phyloP scores from a whole-genome alignment of 2,888 invertebrate genomes.

The Choreutis nemorana region DNA sequence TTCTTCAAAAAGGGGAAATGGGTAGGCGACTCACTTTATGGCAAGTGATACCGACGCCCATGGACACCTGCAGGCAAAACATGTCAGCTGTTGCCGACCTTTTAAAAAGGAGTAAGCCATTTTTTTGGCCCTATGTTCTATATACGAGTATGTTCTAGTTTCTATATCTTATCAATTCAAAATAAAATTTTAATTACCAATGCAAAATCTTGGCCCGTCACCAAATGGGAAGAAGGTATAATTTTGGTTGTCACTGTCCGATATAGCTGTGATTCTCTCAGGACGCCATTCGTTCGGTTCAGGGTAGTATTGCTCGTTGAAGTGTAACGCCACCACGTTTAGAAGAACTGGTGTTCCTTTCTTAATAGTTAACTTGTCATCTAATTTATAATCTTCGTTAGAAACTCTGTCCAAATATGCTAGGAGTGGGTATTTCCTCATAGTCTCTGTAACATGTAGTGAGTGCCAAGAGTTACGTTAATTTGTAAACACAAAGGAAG shows the following conservation, averaged over 20 bases:
- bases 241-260: slow-evolving; percentile 30
- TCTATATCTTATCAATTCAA: too few species aligned
- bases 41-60: too few species aligned
- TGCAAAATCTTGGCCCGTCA: slow-evolving; percentile 39
- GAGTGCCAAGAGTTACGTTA: too few species aligned
- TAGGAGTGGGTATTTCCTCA: slow-evolving; percentile 34
- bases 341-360: slow-evolving; percentile 33
- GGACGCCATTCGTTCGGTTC: slow-evolving; percentile 37
- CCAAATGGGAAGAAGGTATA: slow-evolving; percentile 41
- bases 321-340: slow-evolving; percentile 34
- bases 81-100: too few species aligned
- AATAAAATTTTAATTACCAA: slow-evolving; percentile 15
- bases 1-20: too few species aligned
- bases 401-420: slow-evolving; percentile 34
- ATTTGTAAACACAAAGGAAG: too few species aligned
- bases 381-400: slow-evolving; percentile 24
- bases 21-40: too few species aligned
- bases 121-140: too few species aligned
- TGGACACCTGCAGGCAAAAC: too few species aligned
- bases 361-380: slow-evolving; percentile 29
- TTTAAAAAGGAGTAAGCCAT: too few species aligned
- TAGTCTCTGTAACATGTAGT: slow-evolving; percentile 34
- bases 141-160: too few species aligned
- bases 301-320: slow-evolving; percentile 28
- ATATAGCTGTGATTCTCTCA: slow-evolving; percentile 24